Evolutionary conservation across 1,140 invertebrate genomes (phyloP).

Genomic region (Oryctes rhinoceros): DNA sequence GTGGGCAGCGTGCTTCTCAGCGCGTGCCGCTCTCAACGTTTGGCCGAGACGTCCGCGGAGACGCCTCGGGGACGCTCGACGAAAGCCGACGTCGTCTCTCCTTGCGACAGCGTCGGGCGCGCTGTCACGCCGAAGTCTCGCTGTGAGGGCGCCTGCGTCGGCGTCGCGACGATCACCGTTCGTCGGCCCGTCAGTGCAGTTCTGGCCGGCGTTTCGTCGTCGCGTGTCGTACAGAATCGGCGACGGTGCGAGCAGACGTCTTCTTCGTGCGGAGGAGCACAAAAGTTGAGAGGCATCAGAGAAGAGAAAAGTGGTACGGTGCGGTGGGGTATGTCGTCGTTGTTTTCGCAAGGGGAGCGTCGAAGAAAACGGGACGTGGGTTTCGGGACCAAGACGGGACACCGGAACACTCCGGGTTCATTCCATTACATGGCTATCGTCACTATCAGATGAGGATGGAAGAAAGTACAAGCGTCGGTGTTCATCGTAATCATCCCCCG

Average conservation of each 20-base stretch:
- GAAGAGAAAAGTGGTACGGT: not conserved
- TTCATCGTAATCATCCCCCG: not conserved
- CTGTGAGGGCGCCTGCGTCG: constrained; percentile 39
- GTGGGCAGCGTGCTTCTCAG: not conserved
- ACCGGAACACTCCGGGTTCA: constrained; percentile 35
- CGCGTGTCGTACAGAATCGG: constrained; percentile 27
- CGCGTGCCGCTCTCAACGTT: not conserved
- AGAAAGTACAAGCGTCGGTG: no score
- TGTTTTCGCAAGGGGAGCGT: not conserved
- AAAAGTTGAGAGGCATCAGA: no score
- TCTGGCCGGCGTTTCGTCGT: constrained; percentile 53
- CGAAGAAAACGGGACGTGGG: constrained; percentile 52
- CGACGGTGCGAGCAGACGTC: not conserved
- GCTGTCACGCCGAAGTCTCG: not conserved
- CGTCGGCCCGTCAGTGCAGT: constrained; percentile 55
- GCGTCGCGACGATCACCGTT: constrained; percentile 42
- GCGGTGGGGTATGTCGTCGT: constrained; percentile 6
- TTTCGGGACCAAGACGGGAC: constrained; percentile 45
- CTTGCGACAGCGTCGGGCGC: not conserved
- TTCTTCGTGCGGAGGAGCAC: no score
- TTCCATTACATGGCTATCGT: no score
- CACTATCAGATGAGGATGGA: no score
- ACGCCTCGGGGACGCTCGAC: not conserved
- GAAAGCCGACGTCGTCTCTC: not conserved
- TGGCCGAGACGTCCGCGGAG: not conserved